Conservation (phyloP, 2,888 invertebrate genomes). For the Tinea pellionella region DNA sequence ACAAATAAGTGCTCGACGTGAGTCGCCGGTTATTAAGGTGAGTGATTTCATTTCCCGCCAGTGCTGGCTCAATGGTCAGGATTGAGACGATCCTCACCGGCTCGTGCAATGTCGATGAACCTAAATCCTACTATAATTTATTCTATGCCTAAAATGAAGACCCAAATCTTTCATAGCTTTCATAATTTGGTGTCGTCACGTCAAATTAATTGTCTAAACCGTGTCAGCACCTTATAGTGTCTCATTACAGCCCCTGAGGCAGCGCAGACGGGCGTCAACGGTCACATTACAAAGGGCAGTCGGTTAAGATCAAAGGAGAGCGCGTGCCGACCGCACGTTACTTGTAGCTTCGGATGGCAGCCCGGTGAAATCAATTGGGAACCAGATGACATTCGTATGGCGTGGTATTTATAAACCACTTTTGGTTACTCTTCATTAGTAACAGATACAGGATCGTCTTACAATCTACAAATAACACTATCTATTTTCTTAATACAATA, state of each 20-base stretch:
- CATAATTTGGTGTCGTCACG: not conserved
- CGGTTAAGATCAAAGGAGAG: constrained; percentile 2
- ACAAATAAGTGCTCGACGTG: too few relatives aligned
- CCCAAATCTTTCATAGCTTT: not conserved
- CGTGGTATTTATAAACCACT: constrained; percentile 2
- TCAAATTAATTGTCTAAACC: constrained; percentile 6
- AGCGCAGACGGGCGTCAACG: constrained; percentile 7
- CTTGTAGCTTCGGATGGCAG: constrained; percentile 3
- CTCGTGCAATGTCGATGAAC: too few relatives aligned
- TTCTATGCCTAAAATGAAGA: not conserved
- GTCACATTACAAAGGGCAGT: constrained; percentile 1
- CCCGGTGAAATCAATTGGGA: not conserved
- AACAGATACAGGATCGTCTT: not conserved
- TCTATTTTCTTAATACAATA: not conserved
- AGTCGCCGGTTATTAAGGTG: too few relatives aligned
- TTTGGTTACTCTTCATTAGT: constrained; percentile 8
- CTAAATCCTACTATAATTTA: too few relatives aligned
- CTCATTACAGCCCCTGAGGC: constrained; percentile 10
- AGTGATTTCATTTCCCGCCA: too few relatives aligned
- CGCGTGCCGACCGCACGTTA: constrained; percentile 7
- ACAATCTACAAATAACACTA: not conserved
- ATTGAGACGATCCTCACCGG: too few relatives aligned
- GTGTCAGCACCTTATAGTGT: not conserved
- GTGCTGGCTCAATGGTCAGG: too few relatives aligned
- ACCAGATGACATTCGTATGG: constrained; percentile 6